Percentiles rank a stretch among this genome's conserved stretches.
Evolutionary conservation across 1,140 invertebrate genomes (phyloP).

Genomic region (Daktulosphaira vitifoliae): DNA sequence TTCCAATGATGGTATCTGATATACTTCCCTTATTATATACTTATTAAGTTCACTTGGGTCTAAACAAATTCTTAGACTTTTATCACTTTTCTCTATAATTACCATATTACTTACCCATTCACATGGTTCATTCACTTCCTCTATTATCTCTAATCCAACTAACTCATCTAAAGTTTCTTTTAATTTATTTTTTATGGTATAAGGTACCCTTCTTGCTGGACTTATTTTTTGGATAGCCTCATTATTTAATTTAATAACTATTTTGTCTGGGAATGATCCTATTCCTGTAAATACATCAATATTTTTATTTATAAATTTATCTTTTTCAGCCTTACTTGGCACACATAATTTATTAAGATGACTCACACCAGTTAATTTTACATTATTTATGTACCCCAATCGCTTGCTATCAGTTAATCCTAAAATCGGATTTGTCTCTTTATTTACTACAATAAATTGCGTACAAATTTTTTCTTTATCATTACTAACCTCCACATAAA

Average conservation of each 20-base stretch:
- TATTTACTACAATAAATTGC: background rate
- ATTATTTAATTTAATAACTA: background rate
- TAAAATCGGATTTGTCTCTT: background rate
- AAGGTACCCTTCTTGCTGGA: conserved; percentile 17
- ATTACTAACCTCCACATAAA: background rate
- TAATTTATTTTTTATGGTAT: background rate
- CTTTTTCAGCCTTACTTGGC: background rate
- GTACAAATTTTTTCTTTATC: background rate
- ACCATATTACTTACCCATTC: conserved; percentile 43
- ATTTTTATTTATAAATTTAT: background rate
- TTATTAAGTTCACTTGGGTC: conserved; percentile 40
- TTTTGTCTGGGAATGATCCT: background rate
- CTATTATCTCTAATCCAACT: background rate
- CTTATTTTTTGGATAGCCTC: background rate
- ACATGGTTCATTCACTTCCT: conserved; percentile 8
- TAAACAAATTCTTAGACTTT: conserved; percentile 41
- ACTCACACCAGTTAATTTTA: too few species aligned
- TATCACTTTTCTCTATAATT: conserved; percentile 40
- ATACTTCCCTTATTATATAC: background rate
- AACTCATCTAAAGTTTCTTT: background rate
- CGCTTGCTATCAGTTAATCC: background rate
- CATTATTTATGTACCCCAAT: background rate
- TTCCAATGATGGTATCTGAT: background rate
- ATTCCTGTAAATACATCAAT: conserved; percentile 25
- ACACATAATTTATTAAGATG: background rate